Evolutionary conservation across 2,113 vertebrate genomes (phyloP), one percentile per base, ranked within the genome.

Genomic region (Dolichotis patagonum): DNA sequence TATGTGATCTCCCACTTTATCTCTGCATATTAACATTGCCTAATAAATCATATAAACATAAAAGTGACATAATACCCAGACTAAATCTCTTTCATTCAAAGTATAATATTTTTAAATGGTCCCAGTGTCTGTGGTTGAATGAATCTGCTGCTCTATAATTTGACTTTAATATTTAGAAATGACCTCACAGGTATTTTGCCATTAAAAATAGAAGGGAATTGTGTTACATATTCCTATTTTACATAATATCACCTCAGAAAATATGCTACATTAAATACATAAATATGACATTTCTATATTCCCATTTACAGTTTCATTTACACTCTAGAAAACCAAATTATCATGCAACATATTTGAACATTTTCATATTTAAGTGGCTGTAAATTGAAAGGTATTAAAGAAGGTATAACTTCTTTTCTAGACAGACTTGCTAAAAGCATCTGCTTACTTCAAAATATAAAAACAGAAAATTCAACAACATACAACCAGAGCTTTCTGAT

Each of bases 31-130:
- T 97, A 90, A 88, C 96, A 82, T 97, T 97, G 43, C 94, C 73
- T 96, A 90, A 96, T 96, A 97, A 96, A 90, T 97, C 87, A 95
- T n/a, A 52, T 62, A 93, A 90, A 73, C 89, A 24, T 96, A n/a
- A 95, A 97, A 98, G n/a, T 89, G 3, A 75, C 78, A 54, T 5
- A 88, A 46, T 86, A 80, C 4, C 84, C 84, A 98, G 90, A 86
- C 17, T 82, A 90, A 69, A 86, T 93, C 62, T 10, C 28, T 95
- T 95, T 95, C 96, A 75, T 82, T 93, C 41, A 46, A 97, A 95
- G 35, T 95, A 2, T 94, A 80, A 75, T 38, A 85, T 93, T 91
- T 75, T 91, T 91, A 94, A 96, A 43, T 22, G 82, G 90, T 93
- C 46, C 88, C 13, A 49, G 1, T 90, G 10, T 75, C 75, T 90